Conservation (phyloP, 2,888 invertebrate species). For the Drosophila lacicola region DNA sequence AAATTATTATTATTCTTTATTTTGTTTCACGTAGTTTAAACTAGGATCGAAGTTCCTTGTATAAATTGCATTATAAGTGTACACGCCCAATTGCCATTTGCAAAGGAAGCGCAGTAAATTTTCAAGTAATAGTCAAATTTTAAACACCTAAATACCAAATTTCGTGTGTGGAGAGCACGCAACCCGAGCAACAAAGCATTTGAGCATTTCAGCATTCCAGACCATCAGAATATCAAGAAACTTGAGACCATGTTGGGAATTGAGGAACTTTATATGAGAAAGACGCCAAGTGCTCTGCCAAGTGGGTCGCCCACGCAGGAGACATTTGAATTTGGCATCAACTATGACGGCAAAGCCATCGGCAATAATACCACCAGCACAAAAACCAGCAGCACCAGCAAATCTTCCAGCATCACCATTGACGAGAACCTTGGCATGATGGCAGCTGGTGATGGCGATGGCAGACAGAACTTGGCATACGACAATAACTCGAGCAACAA, state of each 20-base stretch:
- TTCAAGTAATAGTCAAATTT: constrained; percentile 64
- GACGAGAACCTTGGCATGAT: constrained; percentile 61
- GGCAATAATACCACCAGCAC: constrained; percentile 22
- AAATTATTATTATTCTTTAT: constrained; percentile 55
- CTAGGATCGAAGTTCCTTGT: constrained; percentile 46
- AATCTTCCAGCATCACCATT: constrained; percentile 38
- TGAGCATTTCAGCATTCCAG: constrained; percentile 23
- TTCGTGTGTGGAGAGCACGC: constrained; percentile 27
- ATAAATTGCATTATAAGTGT: constrained; percentile 54
- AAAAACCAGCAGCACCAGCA: constrained; percentile 16
- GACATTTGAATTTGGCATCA: constrained; percentile 66
- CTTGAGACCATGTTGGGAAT: constrained; percentile 56
- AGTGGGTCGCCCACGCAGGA: constrained; percentile 65
- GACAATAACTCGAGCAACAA: constrained; percentile 46
- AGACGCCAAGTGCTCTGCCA: constrained; percentile 56
- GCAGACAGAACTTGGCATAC: constrained; percentile 64
- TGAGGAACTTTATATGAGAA: constrained; percentile 60
- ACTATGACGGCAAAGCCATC: constrained; percentile 41
- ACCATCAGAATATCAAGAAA: constrained; percentile 18
- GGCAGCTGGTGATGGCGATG: constrained; percentile 59
- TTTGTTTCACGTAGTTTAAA: constrained; percentile 53
- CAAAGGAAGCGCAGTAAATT: constrained; percentile 59
- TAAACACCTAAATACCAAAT: constrained; percentile 42
- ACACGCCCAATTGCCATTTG: constrained; percentile 40
- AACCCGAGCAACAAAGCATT: constrained; percentile 9